Percentiles rank a stretch among this genome's conserved stretches.
These are phyloP conservation scores for Chrysogorgia sp. DNA, from an alignment of 92 coral and sea anemone species.

Conservation along the genomic window DNA sequence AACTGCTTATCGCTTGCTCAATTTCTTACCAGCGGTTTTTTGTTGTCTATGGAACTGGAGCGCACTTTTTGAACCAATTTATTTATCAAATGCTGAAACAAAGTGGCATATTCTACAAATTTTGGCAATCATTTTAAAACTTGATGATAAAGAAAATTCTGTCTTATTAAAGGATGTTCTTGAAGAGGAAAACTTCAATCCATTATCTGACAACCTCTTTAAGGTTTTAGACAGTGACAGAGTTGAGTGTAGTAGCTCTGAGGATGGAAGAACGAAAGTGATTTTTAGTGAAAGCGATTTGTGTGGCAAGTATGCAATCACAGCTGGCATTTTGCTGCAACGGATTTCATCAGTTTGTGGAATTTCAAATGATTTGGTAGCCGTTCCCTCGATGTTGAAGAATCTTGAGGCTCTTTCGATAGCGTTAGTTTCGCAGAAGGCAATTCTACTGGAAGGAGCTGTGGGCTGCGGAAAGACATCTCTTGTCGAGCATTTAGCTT, in stretches of 20 bases:
- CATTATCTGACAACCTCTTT: background rate
- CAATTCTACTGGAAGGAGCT: conserved; percentile 81
- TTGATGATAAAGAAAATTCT: conserved; percentile 67
- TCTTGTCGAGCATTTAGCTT: conserved; percentile 79
- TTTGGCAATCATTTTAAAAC: conserved; percentile 70
- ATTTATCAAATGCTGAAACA: conserved; percentile 50
- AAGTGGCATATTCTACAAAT: conserved; percentile 69
- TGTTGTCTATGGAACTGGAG: conserved; percentile 73
- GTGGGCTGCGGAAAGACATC: conserved; percentile 93
- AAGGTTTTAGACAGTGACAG: background rate
- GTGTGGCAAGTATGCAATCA: conserved; percentile 64
- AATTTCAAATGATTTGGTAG: conserved; percentile 54
- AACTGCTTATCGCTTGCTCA: conserved; percentile 73
- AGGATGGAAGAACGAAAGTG: conserved; percentile 14
- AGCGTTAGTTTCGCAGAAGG: conserved; percentile 82
- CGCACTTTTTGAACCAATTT: conserved; percentile 52
- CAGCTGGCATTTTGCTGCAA: conserved; percentile 76
- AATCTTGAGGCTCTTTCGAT: conserved; percentile 82
- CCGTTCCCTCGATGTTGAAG: conserved; percentile 76
- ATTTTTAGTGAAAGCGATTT: conserved; percentile 72
- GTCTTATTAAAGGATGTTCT: conserved; percentile 58
- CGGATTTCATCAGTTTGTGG: conserved; percentile 43
- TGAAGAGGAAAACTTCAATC: conserved; percentile 46
- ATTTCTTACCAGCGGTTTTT: conserved; percentile 66
- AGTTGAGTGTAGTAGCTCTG: background rate